phyloP scores from a whole-genome alignment of 2,113 vertebrate genomes.

The Pao palembangensis region DNA sequence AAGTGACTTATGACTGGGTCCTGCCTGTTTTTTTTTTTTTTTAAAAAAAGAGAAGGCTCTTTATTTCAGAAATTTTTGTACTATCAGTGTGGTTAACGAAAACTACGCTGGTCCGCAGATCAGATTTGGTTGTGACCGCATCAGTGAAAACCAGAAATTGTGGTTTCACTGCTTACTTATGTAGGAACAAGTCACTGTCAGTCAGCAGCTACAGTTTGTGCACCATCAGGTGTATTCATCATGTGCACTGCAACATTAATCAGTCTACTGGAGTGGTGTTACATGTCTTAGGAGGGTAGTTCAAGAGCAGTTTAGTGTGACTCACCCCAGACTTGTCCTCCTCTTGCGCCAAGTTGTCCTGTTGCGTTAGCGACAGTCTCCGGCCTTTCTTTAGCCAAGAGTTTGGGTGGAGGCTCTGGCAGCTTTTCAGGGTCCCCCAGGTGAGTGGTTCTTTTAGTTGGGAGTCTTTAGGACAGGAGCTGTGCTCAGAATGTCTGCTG shows the following conservation, averaged over 20 bases:
- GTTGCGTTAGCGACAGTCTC: constrained; percentile 78
- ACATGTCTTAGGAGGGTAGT: too few species aligned
- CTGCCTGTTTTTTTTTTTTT: constrained; percentile 39
- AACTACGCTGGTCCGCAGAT: too few species aligned
- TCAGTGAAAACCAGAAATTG: too few species aligned
- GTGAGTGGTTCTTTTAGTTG: constrained; percentile 62
- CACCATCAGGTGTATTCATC: too few species aligned
- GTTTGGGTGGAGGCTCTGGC: constrained; percentile 78
- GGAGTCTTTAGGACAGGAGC: constrained; percentile 12
- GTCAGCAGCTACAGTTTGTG: too few species aligned
- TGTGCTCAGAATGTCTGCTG: not conserved
- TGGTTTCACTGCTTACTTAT: too few species aligned
- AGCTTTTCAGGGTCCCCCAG: constrained; percentile 63
- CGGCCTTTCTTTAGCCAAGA: constrained; percentile 80
- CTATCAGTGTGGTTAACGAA: too few species aligned
- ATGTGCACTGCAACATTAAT: too few species aligned
- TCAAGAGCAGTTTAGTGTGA: not conserved
- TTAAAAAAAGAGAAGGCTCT: not conserved
- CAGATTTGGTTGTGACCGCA: too few species aligned
- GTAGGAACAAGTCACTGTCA: too few species aligned
- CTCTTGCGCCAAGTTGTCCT: constrained; percentile 50
- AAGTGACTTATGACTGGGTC: constrained; percentile 1
- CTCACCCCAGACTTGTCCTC: constrained; percentile 50
- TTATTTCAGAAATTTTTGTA: not conserved
- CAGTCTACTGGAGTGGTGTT: too few species aligned